Evolutionary conservation across 1,140 invertebrate species (phyloP), one percentile per base, ranked within the genome.

Genomic region (Lepidostoma basale): DNA sequence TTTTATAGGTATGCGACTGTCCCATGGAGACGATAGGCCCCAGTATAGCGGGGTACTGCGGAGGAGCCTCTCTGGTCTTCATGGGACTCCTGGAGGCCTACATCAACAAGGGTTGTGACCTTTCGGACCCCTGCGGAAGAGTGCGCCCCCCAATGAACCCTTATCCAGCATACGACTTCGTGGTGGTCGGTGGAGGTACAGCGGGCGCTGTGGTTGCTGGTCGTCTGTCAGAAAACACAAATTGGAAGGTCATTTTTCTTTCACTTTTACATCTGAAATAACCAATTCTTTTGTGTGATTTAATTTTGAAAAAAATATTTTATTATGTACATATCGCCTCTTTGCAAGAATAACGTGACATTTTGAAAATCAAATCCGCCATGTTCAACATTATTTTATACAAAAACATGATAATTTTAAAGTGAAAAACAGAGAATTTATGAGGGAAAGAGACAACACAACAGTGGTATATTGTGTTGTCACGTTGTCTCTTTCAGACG

Each of bases 81-180:
- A 93, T 94, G 92, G 89, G 89, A n/a, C 83, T 94, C 1, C 82
- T 93, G 56, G 91, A 93, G 74, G 89, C 92, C 0, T 93, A 92
- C 75, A 81, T 94, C 40, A 85, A 90, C 8, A 92, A 90, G 2
- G 89, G 93, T 69, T 94, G 92, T 75, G 92, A 93, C 74, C 83
- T 94, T 25, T 75, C 78, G 0, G 82, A 73, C 59, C 71, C 67
- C 10, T 76, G 78, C 42, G 39, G 62, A 14, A 4, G 72, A 16
- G 16, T 70, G 5, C 33, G 16, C n/a, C 47, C 71, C 12, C 28
- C n/a, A 2, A 0, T 3, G 3, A 12, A 12, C 25, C 67, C 59
- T 12, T 79, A 84, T 0, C 74, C 81, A 0, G 86, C 86, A 28
- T 95, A 95, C 69, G 92, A 94, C 74, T 94, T 94, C 66, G 84